Evolutionary conservation across 2,113 vertebrate genomes (phyloP), one percentile per base, ranked within the genome.

Genomic region (Hippocampus barbouri): DNA sequence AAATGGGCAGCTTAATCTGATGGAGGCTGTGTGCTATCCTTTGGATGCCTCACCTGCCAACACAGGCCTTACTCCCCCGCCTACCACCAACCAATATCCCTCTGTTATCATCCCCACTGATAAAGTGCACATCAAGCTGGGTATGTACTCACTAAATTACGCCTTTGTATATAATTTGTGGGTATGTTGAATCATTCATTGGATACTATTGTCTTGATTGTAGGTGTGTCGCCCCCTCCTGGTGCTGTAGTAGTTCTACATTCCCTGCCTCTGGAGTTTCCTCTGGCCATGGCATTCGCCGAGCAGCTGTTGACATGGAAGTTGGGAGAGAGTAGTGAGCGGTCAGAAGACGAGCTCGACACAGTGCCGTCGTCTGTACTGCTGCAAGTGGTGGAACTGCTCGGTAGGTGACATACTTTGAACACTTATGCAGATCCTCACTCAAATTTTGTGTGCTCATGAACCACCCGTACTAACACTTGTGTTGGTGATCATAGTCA

Each of bases 61-160:
- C 89, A 99, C 96, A 0, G 97, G 97, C 85, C 94, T 99, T 8
- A 98, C 95, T 0, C 97, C 94, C 2, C 97, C 96, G 8, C 97
- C 97, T 56, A 99, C 96, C 23, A 95, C 97, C 74, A 96, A 99
- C 86, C 96, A 99, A 69, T 99, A 98, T 88, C 96, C 97, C 0
- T 91, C 95, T 0, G 94, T 96, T 16, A 95, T 98, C 88, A 98
- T 97, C 65, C 95, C 97, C 14, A 95, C 96, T 0, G 96, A 99
- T 88, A 97, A 94, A 77, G 93, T 99, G 71, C 96, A 99, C 90
- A 94, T 99, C 90, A 98, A 94, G 82, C 91, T 98, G 40, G 96
- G 96, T 96, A 88, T 85, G 87, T 89, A 27, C 72, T 49, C 34
- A 15, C 40, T 21, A 3, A 66, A 8, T 66, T 66, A 45, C 43